These are phyloP conservation scores for Hippoglossus stenolepis DNA, from an alignment of 2,113 vertebrate species.

Conservation along the genomic window DNA sequence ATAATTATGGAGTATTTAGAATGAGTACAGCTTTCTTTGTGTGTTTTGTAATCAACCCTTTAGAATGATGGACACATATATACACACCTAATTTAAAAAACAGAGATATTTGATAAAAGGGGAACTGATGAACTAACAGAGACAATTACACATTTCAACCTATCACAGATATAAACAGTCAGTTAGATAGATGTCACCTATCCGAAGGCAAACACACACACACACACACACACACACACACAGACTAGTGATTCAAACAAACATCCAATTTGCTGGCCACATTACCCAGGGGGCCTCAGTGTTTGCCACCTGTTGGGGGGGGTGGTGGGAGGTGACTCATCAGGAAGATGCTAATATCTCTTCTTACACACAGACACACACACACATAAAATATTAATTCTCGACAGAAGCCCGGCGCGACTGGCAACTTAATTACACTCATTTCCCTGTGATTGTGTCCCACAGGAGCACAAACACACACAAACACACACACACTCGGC, in stretches of 20 bases:
- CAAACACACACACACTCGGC: conserved; percentile 25
- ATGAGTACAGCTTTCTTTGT: background rate
- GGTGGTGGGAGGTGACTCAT: conserved; percentile 63
- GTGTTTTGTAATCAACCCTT: background rate
- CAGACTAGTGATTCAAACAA: too few relatives aligned
- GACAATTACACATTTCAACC: too few relatives aligned
- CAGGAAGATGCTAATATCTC: conserved; percentile 67
- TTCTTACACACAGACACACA: conserved; percentile 37
- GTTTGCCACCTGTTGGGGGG: conserved; percentile 69
- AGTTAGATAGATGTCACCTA: conserved; percentile 7
- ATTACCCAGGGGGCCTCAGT: conserved; percentile 76
- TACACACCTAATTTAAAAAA: background rate
- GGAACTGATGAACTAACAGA: too few relatives aligned
- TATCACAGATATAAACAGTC: too few relatives aligned
- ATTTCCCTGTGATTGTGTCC: conserved; percentile 81
- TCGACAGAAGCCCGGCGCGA: conserved; percentile 65
- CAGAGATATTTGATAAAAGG: too few relatives aligned
- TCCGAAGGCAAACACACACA: background rate
- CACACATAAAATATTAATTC: conserved; percentile 76
- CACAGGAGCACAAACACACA: conserved; percentile 60
- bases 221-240: too few relatives aligned
- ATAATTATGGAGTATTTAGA: background rate
- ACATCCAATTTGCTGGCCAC: conserved; percentile 13
- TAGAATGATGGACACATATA: background rate
- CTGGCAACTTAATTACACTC: conserved; percentile 83